These are phyloP conservation scores for Ardeotis arabs DNA, from an alignment of 2,113 vertebrate genomes.

Conservation along the genomic window DNA sequence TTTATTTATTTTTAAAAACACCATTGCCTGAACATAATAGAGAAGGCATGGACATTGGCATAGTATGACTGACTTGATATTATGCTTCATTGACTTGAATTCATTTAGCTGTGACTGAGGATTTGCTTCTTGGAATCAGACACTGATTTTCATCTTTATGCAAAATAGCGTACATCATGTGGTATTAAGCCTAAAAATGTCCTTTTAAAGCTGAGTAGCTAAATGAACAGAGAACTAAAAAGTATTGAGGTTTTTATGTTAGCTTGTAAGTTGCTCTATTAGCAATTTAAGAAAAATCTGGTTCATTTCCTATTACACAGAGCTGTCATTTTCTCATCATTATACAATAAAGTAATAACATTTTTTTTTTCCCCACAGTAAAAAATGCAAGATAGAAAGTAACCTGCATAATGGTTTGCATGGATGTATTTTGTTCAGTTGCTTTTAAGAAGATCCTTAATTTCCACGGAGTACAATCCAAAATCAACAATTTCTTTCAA, in stretches of 20 bases:
- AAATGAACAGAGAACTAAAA: background rate
- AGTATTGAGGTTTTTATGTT: background rate
- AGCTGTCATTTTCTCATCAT: background rate
- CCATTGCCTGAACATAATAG: background rate
- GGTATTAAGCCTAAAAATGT: background rate
- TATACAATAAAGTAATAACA: background rate
- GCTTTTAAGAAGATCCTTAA: background rate
- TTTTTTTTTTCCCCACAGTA: background rate
- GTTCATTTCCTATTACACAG: background rate
- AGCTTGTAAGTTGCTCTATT: background rate
- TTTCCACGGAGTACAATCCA: background rate
- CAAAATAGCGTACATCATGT: background rate
- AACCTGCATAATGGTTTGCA: background rate
- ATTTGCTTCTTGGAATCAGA: conserved; percentile 2
- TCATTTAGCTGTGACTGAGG: background rate
- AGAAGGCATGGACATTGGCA: background rate
- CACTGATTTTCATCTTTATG: background rate
- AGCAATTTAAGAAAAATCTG: background rate
- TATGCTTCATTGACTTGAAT: background rate
- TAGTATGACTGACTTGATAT: background rate
- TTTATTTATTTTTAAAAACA: background rate
- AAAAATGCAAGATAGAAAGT: background rate
- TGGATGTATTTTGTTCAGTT: background rate
- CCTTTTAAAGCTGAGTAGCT: background rate
- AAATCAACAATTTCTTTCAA: background rate